A percentile compares a stretch with the other conserved stretches of the same genome.
These are phyloP conservation scores for Pollachius pollachius DNA, from an alignment of 2,113 vertebrate genomes.

Conservation along the genomic window DNA sequence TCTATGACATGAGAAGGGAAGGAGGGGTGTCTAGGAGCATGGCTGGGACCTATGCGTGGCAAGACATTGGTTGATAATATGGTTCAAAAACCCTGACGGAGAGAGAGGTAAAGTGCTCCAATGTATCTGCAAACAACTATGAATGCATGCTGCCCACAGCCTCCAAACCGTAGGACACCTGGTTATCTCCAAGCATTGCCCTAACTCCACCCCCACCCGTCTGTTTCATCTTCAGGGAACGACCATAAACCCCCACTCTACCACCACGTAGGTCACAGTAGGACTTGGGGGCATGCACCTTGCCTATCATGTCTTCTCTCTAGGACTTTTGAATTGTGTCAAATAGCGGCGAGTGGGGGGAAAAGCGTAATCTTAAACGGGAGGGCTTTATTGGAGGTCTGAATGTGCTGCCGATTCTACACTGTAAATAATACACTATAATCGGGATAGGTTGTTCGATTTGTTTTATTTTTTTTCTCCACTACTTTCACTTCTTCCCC, in stretches of 20 bases:
- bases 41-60: too few relatives aligned
- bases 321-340: slow-evolving; percentile 51
- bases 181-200: not conserved
- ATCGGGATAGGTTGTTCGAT: slow-evolving; percentile 33
- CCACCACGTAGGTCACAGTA: slow-evolving; percentile 21
- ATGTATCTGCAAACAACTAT: slow-evolving; percentile 15
- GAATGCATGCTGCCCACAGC: slow-evolving; percentile 17
- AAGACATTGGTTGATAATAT: too few relatives aligned
- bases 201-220: slow-evolving; percentile 19
- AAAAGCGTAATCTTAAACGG: slow-evolving; percentile 18
- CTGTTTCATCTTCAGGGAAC: slow-evolving; percentile 55
- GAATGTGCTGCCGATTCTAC: slow-evolving; percentile 45
- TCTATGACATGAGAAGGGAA: slow-evolving; percentile 24
- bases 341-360: slow-evolving; percentile 44
- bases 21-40: not conserved
- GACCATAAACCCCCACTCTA: slow-evolving; percentile 38
- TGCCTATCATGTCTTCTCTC: slow-evolving; percentile 14
- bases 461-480: slow-evolving; percentile 14
- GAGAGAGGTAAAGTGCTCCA: not conserved
- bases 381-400: slow-evolving; percentile 14
- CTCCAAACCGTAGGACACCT: slow-evolving; percentile 22
- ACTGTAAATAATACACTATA: slow-evolving; percentile 66
- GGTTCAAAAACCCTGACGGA: too few relatives aligned
- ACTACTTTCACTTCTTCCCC: slow-evolving; percentile 33
- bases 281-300: slow-evolving; percentile 29